Base-by-base conservation (phyloP, 2,113 vertebrate genomes). In the Phylloscopus whistleri region DNA sequence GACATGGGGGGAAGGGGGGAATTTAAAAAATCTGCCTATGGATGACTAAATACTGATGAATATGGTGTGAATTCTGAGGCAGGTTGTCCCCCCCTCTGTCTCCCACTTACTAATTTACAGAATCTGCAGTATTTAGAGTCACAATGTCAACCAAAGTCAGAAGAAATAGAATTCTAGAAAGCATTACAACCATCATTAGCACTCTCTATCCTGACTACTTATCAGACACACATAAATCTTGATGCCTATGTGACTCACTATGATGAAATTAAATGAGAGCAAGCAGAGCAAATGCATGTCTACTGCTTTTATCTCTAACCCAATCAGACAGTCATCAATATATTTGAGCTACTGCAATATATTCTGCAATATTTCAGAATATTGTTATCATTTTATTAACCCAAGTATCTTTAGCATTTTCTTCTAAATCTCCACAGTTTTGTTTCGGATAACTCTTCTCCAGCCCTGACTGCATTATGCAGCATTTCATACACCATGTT, bases 181-280 rank as follows among this genome's bases (percentile, higher is more conserved):
- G 89, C 88, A 90, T 86, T 94, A 90, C 92, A 94, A 94, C 87
- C 44, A 67, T 94, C 94, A 94, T 96, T 95, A 95, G 93, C 77
- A 93, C 91, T 53, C 66, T 92, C 51, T 72, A 93, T 77, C 83
- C 87, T 10, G 7, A 67, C 76, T 93, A 77, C 86, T 96, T 95
- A 96, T 94, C 95, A 97, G 82, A 96, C 41, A 4, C 76, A 96
- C 88, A 96, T 96, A 94, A 95, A 96, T 96, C 94, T 91, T 93
- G 89, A 96, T 89, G 94, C 80, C 72, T 95, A 28, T 95, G 74
- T 96, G 94, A 96, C 84, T 96, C 94, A 95, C 89, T 80, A 69
- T 91, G 94, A 89, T 96, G 92, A 94, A 95, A 96, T 94, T 89
- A 95, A 96, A 96, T 93, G 88, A 78, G 85, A 94, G 58, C 67